Conservation (phyloP, 2,888 invertebrate genomes). For the Archaeoteleia sp. region DNA sequence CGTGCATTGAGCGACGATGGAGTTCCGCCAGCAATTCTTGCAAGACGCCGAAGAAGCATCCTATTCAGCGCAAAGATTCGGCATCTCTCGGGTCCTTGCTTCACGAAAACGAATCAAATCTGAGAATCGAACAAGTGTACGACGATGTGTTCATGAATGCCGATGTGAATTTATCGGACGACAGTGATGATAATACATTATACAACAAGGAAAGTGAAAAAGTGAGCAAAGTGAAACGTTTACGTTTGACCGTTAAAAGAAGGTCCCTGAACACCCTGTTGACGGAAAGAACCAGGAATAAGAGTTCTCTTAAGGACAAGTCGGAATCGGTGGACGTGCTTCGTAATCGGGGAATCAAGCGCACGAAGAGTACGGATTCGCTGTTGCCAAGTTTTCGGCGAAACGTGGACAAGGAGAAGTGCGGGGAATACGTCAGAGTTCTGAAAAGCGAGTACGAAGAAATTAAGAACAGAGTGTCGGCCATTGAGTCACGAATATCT, state of each 20-base stretch:
- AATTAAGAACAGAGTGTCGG: conserved; percentile 84
- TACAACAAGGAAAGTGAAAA: conserved; percentile 20
- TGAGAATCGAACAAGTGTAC: conserved; percentile 56
- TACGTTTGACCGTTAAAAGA: conserved; percentile 41
- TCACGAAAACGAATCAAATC: conserved; percentile 55
- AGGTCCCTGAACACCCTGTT: conserved; percentile 41
- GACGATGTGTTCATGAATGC: conserved; percentile 68
- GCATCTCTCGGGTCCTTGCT: conserved; percentile 55
- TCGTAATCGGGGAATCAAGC: conserved; percentile 15
- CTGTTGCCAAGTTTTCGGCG: conserved; percentile 6
- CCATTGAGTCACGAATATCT: conserved; percentile 83
- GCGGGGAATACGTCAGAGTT: conserved; percentile 82
- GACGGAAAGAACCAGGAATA: neutral
- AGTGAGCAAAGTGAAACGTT: conserved; percentile 23
- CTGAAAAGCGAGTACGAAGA: conserved; percentile 86
- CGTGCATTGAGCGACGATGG: conserved; percentile 76
- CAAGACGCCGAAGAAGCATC: conserved; percentile 61
- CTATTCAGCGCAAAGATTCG: conserved; percentile 54
- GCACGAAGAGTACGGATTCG: conserved; percentile 41
- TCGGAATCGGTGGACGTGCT: conserved; percentile 6
- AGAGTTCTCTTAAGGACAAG: conserved; percentile 16
- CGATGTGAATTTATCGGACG: conserved; percentile 69
- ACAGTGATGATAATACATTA: conserved; percentile 58
- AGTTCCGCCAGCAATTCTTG: conserved; percentile 76
- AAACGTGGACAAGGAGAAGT: conserved; percentile 44